Percentiles rank a stretch among this genome's conserved stretches.
These are phyloP conservation scores for Aquatica leii DNA, from an alignment of 2,888 invertebrate species.

Conservation along the genomic window DNA sequence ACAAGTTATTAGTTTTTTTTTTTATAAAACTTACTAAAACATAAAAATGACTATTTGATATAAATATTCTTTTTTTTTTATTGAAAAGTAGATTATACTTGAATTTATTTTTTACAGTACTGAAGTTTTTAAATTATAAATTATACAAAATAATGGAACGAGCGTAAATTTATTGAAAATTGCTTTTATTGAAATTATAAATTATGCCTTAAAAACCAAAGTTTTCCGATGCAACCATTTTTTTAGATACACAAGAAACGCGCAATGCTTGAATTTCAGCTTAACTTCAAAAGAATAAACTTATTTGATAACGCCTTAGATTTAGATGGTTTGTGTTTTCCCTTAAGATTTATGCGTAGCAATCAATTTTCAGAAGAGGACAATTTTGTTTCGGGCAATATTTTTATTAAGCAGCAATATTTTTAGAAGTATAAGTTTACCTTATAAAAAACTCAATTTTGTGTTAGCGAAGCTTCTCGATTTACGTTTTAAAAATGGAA, in stretches of 20 bases:
- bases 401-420: background rate
- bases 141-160: background rate
- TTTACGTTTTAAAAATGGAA: too few species aligned
- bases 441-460: too few species aligned
- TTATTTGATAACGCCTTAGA: slow-evolving; percentile 35
- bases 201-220: too few species aligned
- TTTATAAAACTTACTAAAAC: too few species aligned
- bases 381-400: slow-evolving; percentile 22
- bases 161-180: background rate
- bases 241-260: slow-evolving; percentile 4
- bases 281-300: slow-evolving; percentile 34
- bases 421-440: background rate
- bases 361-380: slow-evolving; percentile 22
- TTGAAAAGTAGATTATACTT: too few species aligned
- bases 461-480: too few species aligned
- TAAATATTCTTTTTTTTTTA: too few species aligned
- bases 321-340: slow-evolving; percentile 26
- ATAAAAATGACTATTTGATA: too few species aligned
- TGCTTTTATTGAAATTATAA: background rate
- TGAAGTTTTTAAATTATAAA: background rate
- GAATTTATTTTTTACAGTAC: background rate
- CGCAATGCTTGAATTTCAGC: slow-evolving; percentile 29
- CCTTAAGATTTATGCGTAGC: slow-evolving; percentile 20
- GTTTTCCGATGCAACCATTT: too few species aligned
- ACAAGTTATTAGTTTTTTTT: too few species aligned